Evolutionary conservation across 2,888 invertebrate genomes (phyloP).

Genomic region (Leistus spinibarbis): DNA sequence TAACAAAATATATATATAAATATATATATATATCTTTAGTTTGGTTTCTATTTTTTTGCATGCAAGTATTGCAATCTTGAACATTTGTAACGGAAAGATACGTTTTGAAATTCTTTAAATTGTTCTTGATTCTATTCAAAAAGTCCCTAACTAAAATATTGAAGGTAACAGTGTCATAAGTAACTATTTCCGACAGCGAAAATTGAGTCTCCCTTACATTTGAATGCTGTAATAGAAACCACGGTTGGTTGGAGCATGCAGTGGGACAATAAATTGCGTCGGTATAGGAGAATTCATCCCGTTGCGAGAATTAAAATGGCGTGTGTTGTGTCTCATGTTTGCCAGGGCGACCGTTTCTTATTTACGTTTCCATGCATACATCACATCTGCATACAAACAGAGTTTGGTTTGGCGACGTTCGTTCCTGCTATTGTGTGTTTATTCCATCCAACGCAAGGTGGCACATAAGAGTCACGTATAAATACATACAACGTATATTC

Average conservation of each 20-base stretch:
- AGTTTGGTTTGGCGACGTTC: conserved; percentile 2
- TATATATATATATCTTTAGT: no score
- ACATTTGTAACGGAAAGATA: no score
- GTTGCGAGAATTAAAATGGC: background rate
- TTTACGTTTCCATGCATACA: conserved; percentile 26
- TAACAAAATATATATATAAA: no score
- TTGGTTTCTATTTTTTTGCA: no score
- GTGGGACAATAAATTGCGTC: background rate
- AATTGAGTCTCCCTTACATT: background rate
- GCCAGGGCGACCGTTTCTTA: conserved; percentile 6
- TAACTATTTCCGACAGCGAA: no score
- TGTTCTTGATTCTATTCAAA: no score
- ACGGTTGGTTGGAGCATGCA: background rate
- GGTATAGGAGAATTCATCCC: background rate
- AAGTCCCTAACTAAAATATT: no score
- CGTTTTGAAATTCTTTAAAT: no score
- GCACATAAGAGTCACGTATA: background rate
- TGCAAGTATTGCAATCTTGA: no score
- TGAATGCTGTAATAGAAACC: background rate
- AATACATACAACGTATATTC: background rate
- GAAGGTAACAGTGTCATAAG: no score
- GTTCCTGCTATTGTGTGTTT: background rate
- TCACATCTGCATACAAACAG: conserved; percentile 30
- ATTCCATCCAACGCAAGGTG: background rate
- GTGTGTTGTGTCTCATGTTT: conserved; percentile 14